Evolutionary conservation across 2,888 invertebrate species (phyloP), one percentile per base, ranked within the genome.

Genomic region (Netelia fuscicornis): DNA sequence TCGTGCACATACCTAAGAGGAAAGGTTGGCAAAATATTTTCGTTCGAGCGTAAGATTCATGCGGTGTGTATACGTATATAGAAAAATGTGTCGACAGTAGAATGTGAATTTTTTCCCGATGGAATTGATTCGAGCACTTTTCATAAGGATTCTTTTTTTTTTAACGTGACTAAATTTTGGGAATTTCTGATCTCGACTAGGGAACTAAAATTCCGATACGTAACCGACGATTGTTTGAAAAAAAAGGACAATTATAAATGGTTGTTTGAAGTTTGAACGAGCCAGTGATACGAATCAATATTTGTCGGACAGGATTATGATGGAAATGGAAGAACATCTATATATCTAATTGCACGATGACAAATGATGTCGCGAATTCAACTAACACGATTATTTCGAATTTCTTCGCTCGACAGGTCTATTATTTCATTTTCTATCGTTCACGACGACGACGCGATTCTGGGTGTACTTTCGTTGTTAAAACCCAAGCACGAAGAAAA

Each of bases 21-120:
- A 54, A 80, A 84, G 64, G 56, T 81, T 74, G 10, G 68, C 37
- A 62, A 75, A 71, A 58, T 30, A 60, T 74, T 75, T 60, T 62
- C 64, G 25, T 74, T 64, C 56, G 56, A 11, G 44, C 20, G 65
- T 58, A 58, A 64, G 44, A 44, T 62, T 20, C 48, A 52, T 13
- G 20, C 44, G 20, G 17, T 58, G 11, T 37, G 37, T 37, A 37
- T 37, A 37, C 37, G 3, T 37, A 37, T 37, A 37, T 37, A 37
- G 37, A 37, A 37, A 37, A 37, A 37, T 37, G 37, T 37, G 37
- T 37, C 37, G 37, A 37, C 37, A 37, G 37, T 37, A 37, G 37
- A 37, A 37, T 37, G 37, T 37, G 37, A 37, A 37, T 37, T 37
- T 37, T 37, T 37, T 20, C 30, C 13, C 5, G 17, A 54, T 54